Evolutionary conservation across 1,140 invertebrate species (phyloP).

Genomic region (Elysia chlorotica): DNA sequence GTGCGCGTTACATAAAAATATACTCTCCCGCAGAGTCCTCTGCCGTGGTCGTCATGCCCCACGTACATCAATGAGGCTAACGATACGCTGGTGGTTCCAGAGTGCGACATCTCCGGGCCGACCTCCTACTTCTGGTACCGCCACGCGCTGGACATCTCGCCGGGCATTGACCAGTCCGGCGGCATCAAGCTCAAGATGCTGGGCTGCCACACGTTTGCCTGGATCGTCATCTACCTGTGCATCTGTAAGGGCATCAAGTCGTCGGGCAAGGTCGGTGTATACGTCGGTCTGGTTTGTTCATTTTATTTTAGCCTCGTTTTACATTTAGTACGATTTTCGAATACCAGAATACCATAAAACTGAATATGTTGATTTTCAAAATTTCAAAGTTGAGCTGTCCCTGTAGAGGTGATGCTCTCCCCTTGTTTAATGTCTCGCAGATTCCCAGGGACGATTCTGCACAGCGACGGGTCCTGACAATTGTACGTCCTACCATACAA

Average conservation of each 20-base stretch:
- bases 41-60: conserved; percentile 91
- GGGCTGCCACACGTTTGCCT: conserved; percentile 85
- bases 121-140: conserved; percentile 56
- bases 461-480: too few relatives aligned
- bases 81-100: conserved; percentile 4
- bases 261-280: conserved; percentile 78
- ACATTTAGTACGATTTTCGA: too few relatives aligned
- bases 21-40: conserved; percentile 55
- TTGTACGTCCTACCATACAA: too few relatives aligned
- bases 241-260: conserved; percentile 98
- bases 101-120: conserved; percentile 45
- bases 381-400: too few relatives aligned
- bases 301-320: too few relatives aligned
- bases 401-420: too few relatives aligned
- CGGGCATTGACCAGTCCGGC: conserved; percentile 64
- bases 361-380: too few relatives aligned
- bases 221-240: conserved; percentile 94
- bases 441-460: too few relatives aligned
- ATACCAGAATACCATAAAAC: too few relatives aligned
- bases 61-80: conserved; percentile 25
- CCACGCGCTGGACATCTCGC: conserved; percentile 46
- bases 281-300: too few relatives aligned
- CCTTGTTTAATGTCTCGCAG: too few relatives aligned
- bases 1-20: too few relatives aligned
- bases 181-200: conserved; percentile 90